Conservation (phyloP, 35 echinoderm and acorn worm species). For the Strongylocentrotus purpuratus region DNA sequence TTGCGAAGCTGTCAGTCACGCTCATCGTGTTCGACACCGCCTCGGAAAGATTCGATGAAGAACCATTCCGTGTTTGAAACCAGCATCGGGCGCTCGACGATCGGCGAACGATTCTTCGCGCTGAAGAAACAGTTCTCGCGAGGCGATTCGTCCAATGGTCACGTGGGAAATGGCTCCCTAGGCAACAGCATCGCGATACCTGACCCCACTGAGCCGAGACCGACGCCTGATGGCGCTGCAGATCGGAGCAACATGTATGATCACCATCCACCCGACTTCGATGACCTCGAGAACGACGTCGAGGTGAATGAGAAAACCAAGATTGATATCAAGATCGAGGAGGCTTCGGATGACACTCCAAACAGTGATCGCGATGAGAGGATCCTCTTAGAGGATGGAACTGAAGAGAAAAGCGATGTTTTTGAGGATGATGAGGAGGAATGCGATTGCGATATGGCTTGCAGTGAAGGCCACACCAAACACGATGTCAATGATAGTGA, state of each 20-base stretch:
- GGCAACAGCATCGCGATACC: conserved; percentile 46
- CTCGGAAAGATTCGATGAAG: conserved; percentile 69
- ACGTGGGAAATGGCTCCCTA: conserved; percentile 56
- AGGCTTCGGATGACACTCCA: conserved; percentile 23
- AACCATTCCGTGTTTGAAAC: conserved; percentile 30
- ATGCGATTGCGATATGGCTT: not conserved
- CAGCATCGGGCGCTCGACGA: conserved; percentile 29
- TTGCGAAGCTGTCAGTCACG: conserved; percentile 74
- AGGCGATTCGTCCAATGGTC: conserved; percentile 38
- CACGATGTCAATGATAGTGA: not conserved
- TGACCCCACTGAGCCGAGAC: conserved; percentile 24
- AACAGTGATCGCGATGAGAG: conserved; percentile 42
- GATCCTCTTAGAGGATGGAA: not conserved
- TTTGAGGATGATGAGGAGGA: conserved; percentile 49
- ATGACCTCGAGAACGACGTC: not conserved
- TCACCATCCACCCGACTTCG: conserved; percentile 1
- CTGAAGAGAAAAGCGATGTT: conserved; percentile 22
- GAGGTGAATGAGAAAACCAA: conserved; percentile 38
- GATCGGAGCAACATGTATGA: conserved; percentile 41
- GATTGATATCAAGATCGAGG: conserved; percentile 46
- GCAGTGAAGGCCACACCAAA: not conserved
- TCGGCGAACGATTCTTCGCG: conserved; percentile 35
- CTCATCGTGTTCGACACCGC: conserved; percentile 75
- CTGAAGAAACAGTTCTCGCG: conserved; percentile 36
- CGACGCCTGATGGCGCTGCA: conserved; percentile 38